Percentiles rank a stretch among this genome's conserved stretches.
These are phyloP conservation scores for Bradypodion ventrale DNA, from an alignment of 2,797 vertebrate genomes.

Conservation along the genomic window DNA sequence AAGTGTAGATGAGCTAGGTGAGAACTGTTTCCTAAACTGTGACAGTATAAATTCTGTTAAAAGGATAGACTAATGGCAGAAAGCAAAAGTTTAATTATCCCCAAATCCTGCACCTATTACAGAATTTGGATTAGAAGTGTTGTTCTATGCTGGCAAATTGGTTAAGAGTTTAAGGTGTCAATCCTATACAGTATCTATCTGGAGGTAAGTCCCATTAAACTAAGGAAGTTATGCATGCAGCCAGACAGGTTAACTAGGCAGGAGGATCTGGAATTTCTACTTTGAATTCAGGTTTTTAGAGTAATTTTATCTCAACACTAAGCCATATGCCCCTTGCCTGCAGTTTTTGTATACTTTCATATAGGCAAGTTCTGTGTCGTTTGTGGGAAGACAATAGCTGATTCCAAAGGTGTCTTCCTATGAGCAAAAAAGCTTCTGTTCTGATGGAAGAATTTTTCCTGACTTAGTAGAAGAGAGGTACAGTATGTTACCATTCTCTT, in stretches of 20 bases:
- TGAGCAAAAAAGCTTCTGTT: background rate
- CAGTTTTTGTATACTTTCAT: background rate
- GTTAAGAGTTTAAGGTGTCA: background rate
- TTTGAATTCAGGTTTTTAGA: background rate
- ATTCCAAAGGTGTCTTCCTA: background rate
- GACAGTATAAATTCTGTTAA: too few species aligned
- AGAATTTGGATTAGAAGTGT: background rate
- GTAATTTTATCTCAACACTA: background rate
- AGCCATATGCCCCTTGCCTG: too few species aligned
- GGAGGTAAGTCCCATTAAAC: too few species aligned
- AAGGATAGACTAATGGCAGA: too few species aligned
- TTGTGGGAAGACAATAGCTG: background rate
- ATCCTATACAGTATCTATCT: too few species aligned
- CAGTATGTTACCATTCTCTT: too few species aligned
- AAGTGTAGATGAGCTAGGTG: too few species aligned
- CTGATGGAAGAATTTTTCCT: background rate
- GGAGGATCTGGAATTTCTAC: too few species aligned
- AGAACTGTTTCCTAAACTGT: too few species aligned
- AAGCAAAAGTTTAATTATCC: background rate
- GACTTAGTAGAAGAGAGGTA: background rate
- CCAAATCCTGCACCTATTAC: background rate
- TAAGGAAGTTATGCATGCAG: too few species aligned
- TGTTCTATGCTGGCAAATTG: background rate
- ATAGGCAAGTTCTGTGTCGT: background rate
- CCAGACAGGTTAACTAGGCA: too few species aligned